Conservation (phyloP, 2,797 vertebrate genomes). For the Anguilla marmorata region DNA sequence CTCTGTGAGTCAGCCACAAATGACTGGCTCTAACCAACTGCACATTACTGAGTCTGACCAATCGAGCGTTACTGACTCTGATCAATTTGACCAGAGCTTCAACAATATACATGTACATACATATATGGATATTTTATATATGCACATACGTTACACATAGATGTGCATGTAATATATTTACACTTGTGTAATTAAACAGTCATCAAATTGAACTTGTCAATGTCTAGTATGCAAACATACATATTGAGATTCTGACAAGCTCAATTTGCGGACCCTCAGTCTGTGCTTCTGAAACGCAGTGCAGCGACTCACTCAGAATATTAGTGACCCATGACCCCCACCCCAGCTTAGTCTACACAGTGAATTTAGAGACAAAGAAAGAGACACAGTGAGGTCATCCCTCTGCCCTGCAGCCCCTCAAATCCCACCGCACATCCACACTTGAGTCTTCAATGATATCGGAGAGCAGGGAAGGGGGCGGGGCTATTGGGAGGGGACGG, state of each 20-base stretch:
- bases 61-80: neutral
- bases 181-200: neutral
- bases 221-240: neutral
- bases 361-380: neutral
- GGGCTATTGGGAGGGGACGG: neutral
- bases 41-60: neutral
- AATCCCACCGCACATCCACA: no score
- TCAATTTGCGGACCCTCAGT: neutral
- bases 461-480: neutral
- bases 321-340: neutral
- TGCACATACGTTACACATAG: conserved; percentile 26
- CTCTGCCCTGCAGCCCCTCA: neutral
- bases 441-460: neutral
- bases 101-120: conserved; percentile 46
- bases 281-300: neutral
- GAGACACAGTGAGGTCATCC: neutral
- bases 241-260: neutral
- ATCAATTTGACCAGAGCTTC: neutral
- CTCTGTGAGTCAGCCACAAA: neutral
- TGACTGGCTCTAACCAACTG: neutral
- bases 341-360: neutral
- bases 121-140: conserved; percentile 34
- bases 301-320: neutral
- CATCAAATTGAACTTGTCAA: neutral
- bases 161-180: neutral